phyloP scores from a whole-genome alignment of 2,797 vertebrate species.

The Sparus aurata region DNA sequence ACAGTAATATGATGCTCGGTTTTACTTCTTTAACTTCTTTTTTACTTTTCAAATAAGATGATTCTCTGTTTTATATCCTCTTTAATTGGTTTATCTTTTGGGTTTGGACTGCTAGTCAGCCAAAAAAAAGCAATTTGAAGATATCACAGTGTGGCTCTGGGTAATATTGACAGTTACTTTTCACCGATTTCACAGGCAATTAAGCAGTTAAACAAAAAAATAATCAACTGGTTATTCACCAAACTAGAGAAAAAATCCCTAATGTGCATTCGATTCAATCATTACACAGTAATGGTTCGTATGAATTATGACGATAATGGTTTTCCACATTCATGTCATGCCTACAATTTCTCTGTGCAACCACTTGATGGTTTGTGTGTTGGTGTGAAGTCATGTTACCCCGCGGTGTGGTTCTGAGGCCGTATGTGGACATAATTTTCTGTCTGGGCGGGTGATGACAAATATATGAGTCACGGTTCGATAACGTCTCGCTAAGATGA shows the following conservation, averaged over 20 bases:
- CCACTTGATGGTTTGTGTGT: constrained; percentile 30
- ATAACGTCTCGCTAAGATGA: constrained; percentile 77
- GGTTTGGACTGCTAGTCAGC: not conserved
- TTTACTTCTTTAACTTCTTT: not conserved
- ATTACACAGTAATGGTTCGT: not conserved
- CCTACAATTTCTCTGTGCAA: constrained; percentile 24
- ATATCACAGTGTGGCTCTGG: not conserved
- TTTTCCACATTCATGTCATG: constrained; percentile 18
- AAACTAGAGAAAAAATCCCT: constrained; percentile 1
- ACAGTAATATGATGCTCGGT: not conserved
- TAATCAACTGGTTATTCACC: not conserved
- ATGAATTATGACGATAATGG: constrained; percentile 21
- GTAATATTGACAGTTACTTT: not conserved
- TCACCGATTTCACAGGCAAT: not conserved
- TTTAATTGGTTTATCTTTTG: not conserved
- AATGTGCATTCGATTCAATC: not conserved
- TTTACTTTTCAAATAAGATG: not conserved
- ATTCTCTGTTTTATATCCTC: not conserved
- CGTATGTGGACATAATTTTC: constrained; percentile 72
- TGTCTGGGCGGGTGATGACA: constrained; percentile 70
- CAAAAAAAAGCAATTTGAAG: not conserved
- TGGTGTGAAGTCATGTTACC: constrained; percentile 42
- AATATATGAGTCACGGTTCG: constrained; percentile 79
- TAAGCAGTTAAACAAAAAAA: not conserved
- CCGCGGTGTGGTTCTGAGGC: constrained; percentile 44